Evolutionary conservation across 2,113 vertebrate genomes (phyloP), one percentile per base, ranked within the genome.

Genomic region (Bubo scandiacus): DNA sequence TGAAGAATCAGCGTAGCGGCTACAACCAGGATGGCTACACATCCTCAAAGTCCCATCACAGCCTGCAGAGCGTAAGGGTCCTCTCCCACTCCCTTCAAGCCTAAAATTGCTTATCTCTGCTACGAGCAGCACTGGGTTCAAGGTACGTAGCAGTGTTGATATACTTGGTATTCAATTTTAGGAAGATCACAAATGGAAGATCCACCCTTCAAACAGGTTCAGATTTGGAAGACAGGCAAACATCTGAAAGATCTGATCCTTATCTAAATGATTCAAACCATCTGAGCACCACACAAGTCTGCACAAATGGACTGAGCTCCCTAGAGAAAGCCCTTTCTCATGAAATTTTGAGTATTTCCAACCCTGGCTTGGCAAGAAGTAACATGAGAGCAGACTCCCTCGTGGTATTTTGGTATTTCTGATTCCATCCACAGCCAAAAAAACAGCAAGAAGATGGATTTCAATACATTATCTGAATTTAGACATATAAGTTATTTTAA

Each of bases 351-450:
- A 90, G 38, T 54, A 40, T 90, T 96, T 95, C 68, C 91, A 96
- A 83, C 82, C 30, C 70, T 67, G 42, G n/a, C 54, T 97, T 97
- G 94, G 95, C 92, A 97, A 96, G 86, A 91, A 95, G 42, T 66
- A 93, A 80, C 65, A 72, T 45, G 65, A 95, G 34, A 96, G 65
- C 65, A 93, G 86, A 95, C 15, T 97, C 94, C 90, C 86, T 86
- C 5, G 30, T 95, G 90, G 81, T 79, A 88, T 85, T 94, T 94
- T 88, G 91, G 78, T 93, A 95, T 97, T 97, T 91, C 68, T 90
- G 45, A 87, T 86, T 85, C 70, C 84, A 87, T 91, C 68, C 40
- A 47, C 23, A 90, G 89, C 54, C 80, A 87, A 78, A 93, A 79
- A 15, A 38, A 68, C 32, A 92, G 30, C 6, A 25, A 90, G 18